These are phyloP conservation scores for Cephus sareptanus DNA, from an alignment of 2,888 invertebrate genomes.

Conservation along the genomic window DNA sequence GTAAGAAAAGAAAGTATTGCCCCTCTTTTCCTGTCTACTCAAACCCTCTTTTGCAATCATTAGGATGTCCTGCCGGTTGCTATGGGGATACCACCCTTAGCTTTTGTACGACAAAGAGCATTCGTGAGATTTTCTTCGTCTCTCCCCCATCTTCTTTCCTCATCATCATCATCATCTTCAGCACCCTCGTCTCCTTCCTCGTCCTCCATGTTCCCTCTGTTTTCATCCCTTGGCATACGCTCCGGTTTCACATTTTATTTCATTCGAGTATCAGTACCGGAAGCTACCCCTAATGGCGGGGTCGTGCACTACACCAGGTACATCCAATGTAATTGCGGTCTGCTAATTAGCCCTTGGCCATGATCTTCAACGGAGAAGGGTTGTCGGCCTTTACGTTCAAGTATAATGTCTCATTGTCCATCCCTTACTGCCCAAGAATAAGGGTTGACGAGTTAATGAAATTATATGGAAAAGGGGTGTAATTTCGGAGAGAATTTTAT, in stretches of 20 bases:
- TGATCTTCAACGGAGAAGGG: background rate
- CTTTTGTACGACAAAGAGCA: background rate
- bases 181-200: background rate
- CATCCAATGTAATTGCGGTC: background rate
- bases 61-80: conserved; percentile 30
- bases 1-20: conserved; percentile 18
- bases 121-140: background rate
- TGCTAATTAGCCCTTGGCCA: background rate
- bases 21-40: conserved; percentile 5
- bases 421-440: background rate
- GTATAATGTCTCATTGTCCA: background rate
- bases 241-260: background rate
- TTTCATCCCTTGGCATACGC: background rate
- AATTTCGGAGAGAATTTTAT: background rate
- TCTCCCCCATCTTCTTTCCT: background rate
- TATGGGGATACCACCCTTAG: conserved; percentile 31
- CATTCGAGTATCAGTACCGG: background rate
- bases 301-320: background rate
- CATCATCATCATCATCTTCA: background rate
- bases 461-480: background rate
- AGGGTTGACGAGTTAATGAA: background rate
- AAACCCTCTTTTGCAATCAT: conserved; percentile 19
- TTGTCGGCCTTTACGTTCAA: background rate
- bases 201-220: background rate
- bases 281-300: background rate